Percentiles rank a stretch among this genome's conserved stretches.
Conservation (phyloP, 2,113 vertebrate genomes). For the Laticauda laticaudata region DNA sequence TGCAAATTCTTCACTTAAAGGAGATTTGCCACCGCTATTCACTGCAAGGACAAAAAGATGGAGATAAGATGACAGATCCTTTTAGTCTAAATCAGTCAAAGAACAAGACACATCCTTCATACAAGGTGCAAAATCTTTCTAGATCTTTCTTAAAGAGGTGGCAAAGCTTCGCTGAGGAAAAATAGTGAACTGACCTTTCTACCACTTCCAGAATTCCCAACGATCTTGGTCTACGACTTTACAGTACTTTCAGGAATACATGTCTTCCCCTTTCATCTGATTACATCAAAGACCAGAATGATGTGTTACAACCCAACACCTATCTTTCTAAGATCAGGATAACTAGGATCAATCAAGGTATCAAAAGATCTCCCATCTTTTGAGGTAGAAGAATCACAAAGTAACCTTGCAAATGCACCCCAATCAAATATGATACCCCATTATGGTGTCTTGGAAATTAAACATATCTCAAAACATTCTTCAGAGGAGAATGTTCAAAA, state of each 20-base stretch:
- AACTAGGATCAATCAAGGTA: background rate
- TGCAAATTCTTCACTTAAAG: conserved; percentile 85
- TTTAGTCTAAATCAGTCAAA: conserved; percentile 32
- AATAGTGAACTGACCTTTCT: background rate
- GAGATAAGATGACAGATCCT: conserved; percentile 28
- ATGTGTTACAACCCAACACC: background rate
- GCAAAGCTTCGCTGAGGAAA: background rate
- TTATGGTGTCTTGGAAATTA: background rate
- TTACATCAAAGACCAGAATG: background rate
- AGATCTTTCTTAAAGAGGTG: background rate
- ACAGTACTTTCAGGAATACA: background rate
- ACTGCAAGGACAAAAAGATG: conserved; percentile 73
- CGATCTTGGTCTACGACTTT: background rate
- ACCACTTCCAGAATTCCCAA: background rate
- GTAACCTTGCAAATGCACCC: background rate
- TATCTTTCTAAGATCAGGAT: background rate
- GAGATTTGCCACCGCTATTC: conserved; percentile 77
- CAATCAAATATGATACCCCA: background rate
- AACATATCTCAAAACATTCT: background rate
- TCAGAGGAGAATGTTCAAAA: background rate
- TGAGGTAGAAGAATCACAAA: background rate
- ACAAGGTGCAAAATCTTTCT: background rate
- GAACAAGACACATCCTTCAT: background rate
- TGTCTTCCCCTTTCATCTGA: background rate
- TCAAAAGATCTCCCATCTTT: background rate